A percentile compares a stretch with the other conserved stretches of the same genome.
Evolutionary conservation across 2,888 invertebrate species (phyloP).

Genomic region (Hoplodrina ambigua): DNA sequence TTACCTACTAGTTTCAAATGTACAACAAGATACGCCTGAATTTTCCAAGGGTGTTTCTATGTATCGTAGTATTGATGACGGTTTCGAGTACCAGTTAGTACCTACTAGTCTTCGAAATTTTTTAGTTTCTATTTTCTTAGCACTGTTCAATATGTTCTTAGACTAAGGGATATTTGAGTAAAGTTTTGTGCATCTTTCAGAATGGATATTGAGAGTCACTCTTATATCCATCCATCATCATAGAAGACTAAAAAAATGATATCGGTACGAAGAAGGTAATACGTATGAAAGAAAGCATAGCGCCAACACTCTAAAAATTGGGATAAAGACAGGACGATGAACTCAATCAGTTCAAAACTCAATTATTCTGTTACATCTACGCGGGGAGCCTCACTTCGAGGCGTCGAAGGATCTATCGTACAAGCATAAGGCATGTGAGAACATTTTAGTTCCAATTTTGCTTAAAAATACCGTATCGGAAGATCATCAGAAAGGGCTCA

Average conservation of each 20-base stretch:
- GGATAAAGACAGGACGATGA: not conserved
- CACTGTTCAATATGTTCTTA: not conserved
- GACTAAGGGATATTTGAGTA: no score
- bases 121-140: not conserved
- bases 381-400: not conserved
- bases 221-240: no score
- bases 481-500: conserved; percentile 53
- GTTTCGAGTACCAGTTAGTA: conserved; percentile 29
- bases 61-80: conserved; percentile 22
- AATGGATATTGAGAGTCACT: no score
- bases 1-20: conserved; percentile 8
- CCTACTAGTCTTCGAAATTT: conserved; percentile 13
- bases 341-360: not conserved
- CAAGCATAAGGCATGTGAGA: not conserved
- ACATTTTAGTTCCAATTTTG: conserved; percentile 7
- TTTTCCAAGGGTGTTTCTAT: conserved; percentile 39
- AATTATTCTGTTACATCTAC: not conserved
- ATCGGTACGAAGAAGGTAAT: not conserved
- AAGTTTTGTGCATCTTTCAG: not conserved
- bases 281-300: not conserved
- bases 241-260: no score
- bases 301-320: not conserved
- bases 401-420: not conserved
- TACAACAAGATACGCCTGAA: conserved; percentile 35
- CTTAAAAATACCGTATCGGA: conserved; percentile 14